Evolutionary conservation across 2,113 vertebrate species (phyloP).

Genomic region (Paralichthys olivaceus): DNA sequence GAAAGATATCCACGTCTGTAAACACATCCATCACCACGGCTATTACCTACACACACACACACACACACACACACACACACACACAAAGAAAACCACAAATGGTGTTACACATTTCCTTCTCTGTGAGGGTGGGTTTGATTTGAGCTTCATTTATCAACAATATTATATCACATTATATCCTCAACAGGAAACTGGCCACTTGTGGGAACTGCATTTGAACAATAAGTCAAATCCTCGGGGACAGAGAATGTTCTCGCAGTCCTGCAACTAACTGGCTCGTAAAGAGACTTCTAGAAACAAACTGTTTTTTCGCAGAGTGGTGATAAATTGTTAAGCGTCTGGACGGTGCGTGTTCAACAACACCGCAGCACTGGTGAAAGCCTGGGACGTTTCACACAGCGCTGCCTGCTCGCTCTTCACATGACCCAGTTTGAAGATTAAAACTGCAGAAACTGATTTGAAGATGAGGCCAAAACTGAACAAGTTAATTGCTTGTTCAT

Average conservation of each 20-base stretch:
- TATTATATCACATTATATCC: constrained; percentile 18
- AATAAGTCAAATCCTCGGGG: constrained; percentile 1
- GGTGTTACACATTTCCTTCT: constrained; percentile 55
- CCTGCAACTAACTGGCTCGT: neutral
- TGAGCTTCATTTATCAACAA: constrained; percentile 32
- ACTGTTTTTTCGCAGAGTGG: constrained; percentile 33
- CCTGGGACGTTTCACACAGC: constrained; percentile 13
- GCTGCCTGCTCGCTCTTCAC: constrained; percentile 8
- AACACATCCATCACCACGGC: constrained; percentile 98
- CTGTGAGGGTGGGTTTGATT: constrained; percentile 25
- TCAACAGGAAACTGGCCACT: constrained; percentile 21
- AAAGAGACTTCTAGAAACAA: constrained; percentile 5
- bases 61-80: constrained; percentile 40
- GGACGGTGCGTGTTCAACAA: constrained; percentile 9
- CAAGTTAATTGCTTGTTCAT: neutral
- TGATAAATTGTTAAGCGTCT: constrained; percentile 32
- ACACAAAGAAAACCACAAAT: constrained; percentile 39
- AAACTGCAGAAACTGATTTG: neutral
- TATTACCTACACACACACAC: constrained; percentile 85
- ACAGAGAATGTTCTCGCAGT: neutral
- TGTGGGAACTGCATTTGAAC: neutral
- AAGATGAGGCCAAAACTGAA: neutral
- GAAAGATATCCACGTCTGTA: constrained; percentile 97
- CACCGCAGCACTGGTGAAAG: constrained; percentile 4
- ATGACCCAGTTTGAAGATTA: neutral